A percentile compares a stretch with the other conserved stretches of the same genome.
These are phyloP conservation scores for Enteromius treurensis DNA, from an alignment of 2,797 vertebrate species.

Conservation along the genomic window DNA sequence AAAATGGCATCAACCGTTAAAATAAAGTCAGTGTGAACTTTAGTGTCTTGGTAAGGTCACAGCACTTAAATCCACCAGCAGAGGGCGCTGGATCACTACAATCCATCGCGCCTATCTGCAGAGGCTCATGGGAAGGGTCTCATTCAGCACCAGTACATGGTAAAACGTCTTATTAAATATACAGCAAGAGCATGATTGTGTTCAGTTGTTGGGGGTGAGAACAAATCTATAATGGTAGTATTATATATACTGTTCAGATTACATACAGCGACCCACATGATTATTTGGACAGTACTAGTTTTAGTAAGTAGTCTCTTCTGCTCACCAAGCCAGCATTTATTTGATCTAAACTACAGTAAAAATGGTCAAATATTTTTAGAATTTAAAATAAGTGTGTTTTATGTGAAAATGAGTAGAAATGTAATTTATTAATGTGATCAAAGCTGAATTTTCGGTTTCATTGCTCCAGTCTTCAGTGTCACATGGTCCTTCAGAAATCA, in stretches of 20 bases:
- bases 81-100: background rate
- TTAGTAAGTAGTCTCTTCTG: background rate
- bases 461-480: background rate
- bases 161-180: background rate
- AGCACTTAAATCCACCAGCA: background rate
- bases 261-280: background rate
- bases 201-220: background rate
- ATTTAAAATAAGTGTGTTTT: background rate
- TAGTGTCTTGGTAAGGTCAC: too few species aligned
- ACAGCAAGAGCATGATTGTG: background rate
- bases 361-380: background rate
- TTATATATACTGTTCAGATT: background rate
- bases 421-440: background rate
- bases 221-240: background rate
- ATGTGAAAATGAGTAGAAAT: accelerated
- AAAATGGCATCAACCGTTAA: background rate
- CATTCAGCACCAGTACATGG: background rate
- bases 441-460: background rate
- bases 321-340: background rate
- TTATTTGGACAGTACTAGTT: background rate
- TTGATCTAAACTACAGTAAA: background rate
- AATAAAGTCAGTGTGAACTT: background rate
- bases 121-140: background rate
- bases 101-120: background rate
- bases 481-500: background rate